Evolutionary conservation across 2,888 invertebrate genomes (phyloP).

Genomic region (Caenorhabditis afra): DNA sequence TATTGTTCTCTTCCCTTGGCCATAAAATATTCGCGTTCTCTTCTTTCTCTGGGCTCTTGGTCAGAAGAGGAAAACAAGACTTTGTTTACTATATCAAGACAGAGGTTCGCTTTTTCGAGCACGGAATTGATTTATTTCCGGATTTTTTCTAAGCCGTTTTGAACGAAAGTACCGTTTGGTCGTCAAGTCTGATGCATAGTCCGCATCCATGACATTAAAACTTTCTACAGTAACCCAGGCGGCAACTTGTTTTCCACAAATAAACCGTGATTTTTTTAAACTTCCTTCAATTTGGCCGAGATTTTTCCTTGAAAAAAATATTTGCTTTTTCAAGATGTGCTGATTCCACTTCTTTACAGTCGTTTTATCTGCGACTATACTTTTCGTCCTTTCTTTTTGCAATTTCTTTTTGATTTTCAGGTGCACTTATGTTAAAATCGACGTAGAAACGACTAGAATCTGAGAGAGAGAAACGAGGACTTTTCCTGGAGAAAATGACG

Average conservation of each 20-base stretch:
- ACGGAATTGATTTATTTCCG: constrained; percentile 2
- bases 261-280: background rate
- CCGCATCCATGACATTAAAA: background rate
- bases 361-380: no score
- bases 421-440: constrained; percentile 43
- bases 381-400: no score
- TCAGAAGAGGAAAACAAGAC: constrained; percentile 1
- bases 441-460: background rate
- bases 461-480: no score
- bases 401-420: constrained; percentile 5
- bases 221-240: background rate
- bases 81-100: constrained; percentile 7
- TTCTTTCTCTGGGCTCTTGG: background rate
- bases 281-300: background rate
- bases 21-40: background rate
- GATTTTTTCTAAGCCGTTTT: constrained; percentile 3
- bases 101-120: background rate
- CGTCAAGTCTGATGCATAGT: background rate
- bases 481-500: constrained; percentile 27
- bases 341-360: no score
- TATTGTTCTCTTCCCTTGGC: background rate
- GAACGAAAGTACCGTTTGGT: background rate
- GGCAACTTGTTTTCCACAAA: background rate
- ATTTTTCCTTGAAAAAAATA: background rate
- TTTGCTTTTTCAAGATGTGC: background rate